Evolutionary conservation across 2,888 invertebrate species (phyloP), one percentile per base, ranked within the genome.

Genomic region (Dryomyza anilis): DNA sequence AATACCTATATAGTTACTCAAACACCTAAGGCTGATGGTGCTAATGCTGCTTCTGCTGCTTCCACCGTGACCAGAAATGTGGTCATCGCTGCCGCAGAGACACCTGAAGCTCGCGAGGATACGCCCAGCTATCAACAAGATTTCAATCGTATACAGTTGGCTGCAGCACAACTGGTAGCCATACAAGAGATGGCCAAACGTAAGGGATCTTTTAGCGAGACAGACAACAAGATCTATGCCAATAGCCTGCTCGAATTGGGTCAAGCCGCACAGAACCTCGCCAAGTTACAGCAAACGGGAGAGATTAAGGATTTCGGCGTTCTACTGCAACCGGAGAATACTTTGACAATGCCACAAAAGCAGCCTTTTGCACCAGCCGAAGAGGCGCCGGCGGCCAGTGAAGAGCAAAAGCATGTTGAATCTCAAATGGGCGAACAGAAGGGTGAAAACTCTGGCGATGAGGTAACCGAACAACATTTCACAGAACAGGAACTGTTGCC

Each of bases 121-220:
- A 63, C 67, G 64, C 68, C 70, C 1, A 52, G 84, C 0, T 84
- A 88, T 70, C 84, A 84, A 1, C 82, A 84, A 8, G 88, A 88
- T 74, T 84, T 90, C 50, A 85, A 85, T 70, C 86, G 84, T 56
- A 85, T 90, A 12, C 88, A 87, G 70, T 78, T 84, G 8, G 84
- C 87, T 0, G 88, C 90, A 1, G 83, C 84, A 1, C 86, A 85
- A 67, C 82, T 89, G 29, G 83, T 89, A 8, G 86, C 85, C 69
- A 81, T 90, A 46, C 89, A 89, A 73, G 88, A 88, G 72, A 74
- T 85, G 66, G 89, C 89, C 8, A 87, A 88, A 71, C 85, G 84
- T 60, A 86, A 85, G 43, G 90, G 89, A 0, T 78, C 81, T 1
- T 80, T 90, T 25, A 85, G 84, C 3, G 79, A 81, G 23, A 82